Evolutionary conservation across 2,888 invertebrate genomes (phyloP).

Genomic region (Drosophila pseudotakahashii): DNA sequence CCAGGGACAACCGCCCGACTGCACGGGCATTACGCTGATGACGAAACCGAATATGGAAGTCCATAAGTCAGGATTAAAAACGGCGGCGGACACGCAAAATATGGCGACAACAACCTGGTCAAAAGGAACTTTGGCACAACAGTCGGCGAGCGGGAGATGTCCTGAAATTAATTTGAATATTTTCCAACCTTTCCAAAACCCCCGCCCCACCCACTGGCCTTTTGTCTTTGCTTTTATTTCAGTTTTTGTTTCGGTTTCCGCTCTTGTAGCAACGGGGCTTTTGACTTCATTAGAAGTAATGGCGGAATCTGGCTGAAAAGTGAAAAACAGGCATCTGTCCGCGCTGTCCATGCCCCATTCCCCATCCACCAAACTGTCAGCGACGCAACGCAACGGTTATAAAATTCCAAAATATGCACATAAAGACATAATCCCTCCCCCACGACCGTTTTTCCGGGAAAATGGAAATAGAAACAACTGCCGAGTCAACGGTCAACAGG

Average conservation of each 20-base stretch:
- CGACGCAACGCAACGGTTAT: conserved; percentile 54
- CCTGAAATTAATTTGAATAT: conserved; percentile 74
- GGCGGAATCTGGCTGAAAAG: conserved; percentile 55
- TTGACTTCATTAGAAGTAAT: conserved; percentile 68
- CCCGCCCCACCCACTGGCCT: conserved; percentile 28
- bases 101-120: conserved; percentile 50
- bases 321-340: conserved; percentile 44
- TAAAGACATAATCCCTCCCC: conserved; percentile 68
- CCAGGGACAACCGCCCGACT: background rate
- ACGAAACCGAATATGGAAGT: conserved; percentile 53
- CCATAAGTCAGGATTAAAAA: conserved; percentile 75
- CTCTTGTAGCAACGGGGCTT: conserved; percentile 41
- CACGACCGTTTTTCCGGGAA: conserved; percentile 10
- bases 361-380: conserved; percentile 20
- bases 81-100: conserved; percentile 61
- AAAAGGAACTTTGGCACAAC: conserved; percentile 34
- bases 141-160: conserved; percentile 50
- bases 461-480: conserved; percentile 41
- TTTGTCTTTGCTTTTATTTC: conserved; percentile 34
- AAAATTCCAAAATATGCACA: conserved; percentile 69
- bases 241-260: conserved; percentile 37
- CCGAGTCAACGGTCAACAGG: conserved; percentile 44
- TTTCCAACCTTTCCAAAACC: conserved; percentile 47
- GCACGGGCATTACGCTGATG: conserved; percentile 56
- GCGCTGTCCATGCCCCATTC: background rate